Base-by-base conservation (phyloP, 1,140 invertebrate species). In the Hetaerina americana region DNA sequence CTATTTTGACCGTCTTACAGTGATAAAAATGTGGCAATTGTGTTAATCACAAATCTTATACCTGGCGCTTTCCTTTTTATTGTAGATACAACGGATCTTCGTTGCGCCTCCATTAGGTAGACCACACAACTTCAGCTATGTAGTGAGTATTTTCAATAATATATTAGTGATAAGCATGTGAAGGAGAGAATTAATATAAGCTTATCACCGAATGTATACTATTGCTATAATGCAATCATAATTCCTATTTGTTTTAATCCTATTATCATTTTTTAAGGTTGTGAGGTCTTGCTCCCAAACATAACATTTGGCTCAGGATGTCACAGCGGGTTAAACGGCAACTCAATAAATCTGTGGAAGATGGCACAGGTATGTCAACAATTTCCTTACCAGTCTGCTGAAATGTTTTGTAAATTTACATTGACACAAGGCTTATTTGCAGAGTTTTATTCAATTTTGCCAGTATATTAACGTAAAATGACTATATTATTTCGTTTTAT, bases 281-380 rank as follows among this genome's bases (percentile, higher is more conserved):
- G 74, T 75, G 68, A 76, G 73, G 76, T 75, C 28, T 26, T 72
- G 66, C 40, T 57, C 40, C 22, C 40, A 74, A 76, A 72, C 73
- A 75, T 71, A 69, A 72, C 66, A 68, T 69, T 49, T 72, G 73
- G 70, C 74, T 71, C 80, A 85, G 81, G 81, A 87, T 89, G 88
- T 88, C 87, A 84, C 87, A 88, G 85, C 85, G 87, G 85, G 85
- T 84, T 76, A 89, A 89, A 80, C 83, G 86, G 80, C 84, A 82
- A 78, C 76, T 85, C 78, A 87, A 85, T 79, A 84, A 84, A 82
- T 83, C 82, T 80, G 73, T 57, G 26, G 86, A 88, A 78, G 87
- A 88, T 87, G 86, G 84, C 80, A 84, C 85, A 79, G 85, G 87
- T 81, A 77, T 73, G 73, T 73, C n/a, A n/a, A n/a, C n/a, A 69